Percentiles rank a stretch among this genome's conserved stretches.
Evolutionary conservation across 2,113 vertebrate species (phyloP).

Genomic region (Emydocephalus ijimae): DNA sequence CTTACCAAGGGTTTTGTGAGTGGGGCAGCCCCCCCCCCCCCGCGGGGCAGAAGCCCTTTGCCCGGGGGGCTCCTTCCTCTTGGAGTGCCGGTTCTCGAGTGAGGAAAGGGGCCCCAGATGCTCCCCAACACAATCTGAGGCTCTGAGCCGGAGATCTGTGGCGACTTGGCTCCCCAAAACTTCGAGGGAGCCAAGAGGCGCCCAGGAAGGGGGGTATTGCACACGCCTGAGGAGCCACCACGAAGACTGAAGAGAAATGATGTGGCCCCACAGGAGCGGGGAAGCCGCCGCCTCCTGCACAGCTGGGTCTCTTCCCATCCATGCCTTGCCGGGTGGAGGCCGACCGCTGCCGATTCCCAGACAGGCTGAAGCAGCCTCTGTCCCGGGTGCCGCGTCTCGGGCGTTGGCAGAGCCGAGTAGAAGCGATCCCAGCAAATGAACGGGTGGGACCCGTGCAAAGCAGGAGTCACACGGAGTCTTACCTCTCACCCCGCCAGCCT

Average conservation of each 20-base stretch:
- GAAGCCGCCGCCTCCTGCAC: not conserved
- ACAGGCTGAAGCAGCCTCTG: not conserved
- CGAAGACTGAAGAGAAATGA: not conserved
- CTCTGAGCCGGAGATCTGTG: not conserved
- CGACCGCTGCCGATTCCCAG: not conserved
- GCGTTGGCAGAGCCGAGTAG: not conserved
- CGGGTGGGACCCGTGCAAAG: not conserved
- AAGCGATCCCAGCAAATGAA: not conserved
- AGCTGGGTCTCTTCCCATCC: not conserved
- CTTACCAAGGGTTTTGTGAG: not conserved
- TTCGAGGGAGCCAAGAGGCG: not conserved
- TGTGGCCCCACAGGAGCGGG: not conserved
- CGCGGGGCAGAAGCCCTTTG: not conserved
- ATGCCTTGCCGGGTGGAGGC: not conserved
- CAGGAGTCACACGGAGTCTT: not conserved
- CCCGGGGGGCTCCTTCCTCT: not conserved
- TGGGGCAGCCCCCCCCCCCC: too few species aligned
- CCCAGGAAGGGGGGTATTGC: not conserved
- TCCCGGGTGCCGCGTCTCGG: not conserved
- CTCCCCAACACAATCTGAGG: not conserved
- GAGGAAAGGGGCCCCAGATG: not conserved
- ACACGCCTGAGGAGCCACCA: not conserved
- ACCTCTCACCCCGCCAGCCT: not conserved
- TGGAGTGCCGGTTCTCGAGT: accelerated
- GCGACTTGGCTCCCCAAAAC: not conserved